A percentile compares a stretch with the other conserved stretches of the same genome.
phyloP scores from a whole-genome alignment of 2,113 vertebrate genomes.

The Dermatemys mawii region DNA sequence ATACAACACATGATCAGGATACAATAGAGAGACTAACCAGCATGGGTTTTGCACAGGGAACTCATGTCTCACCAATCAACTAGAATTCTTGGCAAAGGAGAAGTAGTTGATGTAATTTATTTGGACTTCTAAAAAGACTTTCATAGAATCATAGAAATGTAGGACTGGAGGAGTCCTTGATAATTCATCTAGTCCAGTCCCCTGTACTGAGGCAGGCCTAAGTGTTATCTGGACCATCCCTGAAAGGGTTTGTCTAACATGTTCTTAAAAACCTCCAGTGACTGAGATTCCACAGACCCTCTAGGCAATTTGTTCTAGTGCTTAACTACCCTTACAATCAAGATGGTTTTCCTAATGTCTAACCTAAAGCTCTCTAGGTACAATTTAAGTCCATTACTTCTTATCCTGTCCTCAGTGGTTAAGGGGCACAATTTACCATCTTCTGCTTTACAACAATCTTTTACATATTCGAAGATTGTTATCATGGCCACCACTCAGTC shows the following conservation, averaged over 20 bases:
- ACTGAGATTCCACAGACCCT: too few species aligned
- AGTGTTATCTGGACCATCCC: neutral
- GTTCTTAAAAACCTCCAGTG: neutral
- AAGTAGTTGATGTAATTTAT: slow-evolving; percentile 1
- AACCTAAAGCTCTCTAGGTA: neutral
- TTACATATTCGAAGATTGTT: neutral
- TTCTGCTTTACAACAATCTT: neutral
- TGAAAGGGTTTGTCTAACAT: neutral
- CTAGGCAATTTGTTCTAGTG: neutral
- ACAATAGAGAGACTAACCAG: neutral
- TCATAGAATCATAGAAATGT: neutral
- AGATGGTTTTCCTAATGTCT: neutral
- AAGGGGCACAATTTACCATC: neutral
- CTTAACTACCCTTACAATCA: neutral
- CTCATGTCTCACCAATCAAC: neutral
- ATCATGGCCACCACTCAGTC: neutral
- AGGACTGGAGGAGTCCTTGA: neutral
- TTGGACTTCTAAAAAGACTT: slow-evolving; percentile 11
- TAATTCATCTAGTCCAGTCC: neutral
- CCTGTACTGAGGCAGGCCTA: neutral
- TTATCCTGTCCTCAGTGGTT: neutral
- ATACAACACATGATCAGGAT: neutral
- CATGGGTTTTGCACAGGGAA: slow-evolving; percentile 11
- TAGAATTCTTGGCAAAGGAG: slow-evolving; percentile 1
- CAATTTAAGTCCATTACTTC: neutral